Base-by-base conservation (phyloP, 2,797 vertebrate species). In the Spea hammondii region DNA sequence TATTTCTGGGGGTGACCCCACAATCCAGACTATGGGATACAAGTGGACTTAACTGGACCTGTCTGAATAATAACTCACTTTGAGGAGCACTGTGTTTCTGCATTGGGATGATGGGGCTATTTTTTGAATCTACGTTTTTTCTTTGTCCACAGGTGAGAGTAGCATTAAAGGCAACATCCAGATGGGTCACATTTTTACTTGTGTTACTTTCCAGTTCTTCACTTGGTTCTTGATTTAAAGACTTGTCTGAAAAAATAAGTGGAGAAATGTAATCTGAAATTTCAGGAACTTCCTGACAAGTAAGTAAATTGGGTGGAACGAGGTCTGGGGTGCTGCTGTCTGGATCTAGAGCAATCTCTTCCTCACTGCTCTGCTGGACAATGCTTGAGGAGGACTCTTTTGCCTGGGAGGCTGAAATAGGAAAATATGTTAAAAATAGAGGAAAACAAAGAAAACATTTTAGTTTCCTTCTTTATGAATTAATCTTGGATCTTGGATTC, bases 241-340 rank as follows among this genome's bases (percentile, higher is more conserved):
- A 17, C 11, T 4, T 11, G 51, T 55, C 65, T 2, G 70, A 55
- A 47, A 73, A 59, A 4, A 67, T 44, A 55, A 77, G 17, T 8
- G 74, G 65, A 17, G 70, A 54, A 13, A 8, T 53, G 13, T 68
- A 51, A 66, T 46, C 17, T n/a, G 45, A 57, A 32, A 2, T 59
- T 67, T 64, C 32, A 55, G 10, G 1, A 2, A 17, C 48, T n/a
- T 45, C 14, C 5, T 45, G 4, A 8, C 4, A 32, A 67, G 45
- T 9, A n/a, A n/a, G 32, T 71, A 44, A 8, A 55, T 47, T 7
- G 5, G 51, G n/a, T 13, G 8, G 44, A 17, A 17, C 46, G 45
- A 74, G 59, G n/a, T 79, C 78, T 13, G 72, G 72, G 17, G 70
- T 77, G 55, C 55, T 62, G 12, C 65, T 82, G 54, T 77, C 79